A percentile compares a stretch with the other conserved stretches of the same genome.
phyloP scores from a whole-genome alignment of 2,113 vertebrate species.

The Catagonus wagneri region DNA sequence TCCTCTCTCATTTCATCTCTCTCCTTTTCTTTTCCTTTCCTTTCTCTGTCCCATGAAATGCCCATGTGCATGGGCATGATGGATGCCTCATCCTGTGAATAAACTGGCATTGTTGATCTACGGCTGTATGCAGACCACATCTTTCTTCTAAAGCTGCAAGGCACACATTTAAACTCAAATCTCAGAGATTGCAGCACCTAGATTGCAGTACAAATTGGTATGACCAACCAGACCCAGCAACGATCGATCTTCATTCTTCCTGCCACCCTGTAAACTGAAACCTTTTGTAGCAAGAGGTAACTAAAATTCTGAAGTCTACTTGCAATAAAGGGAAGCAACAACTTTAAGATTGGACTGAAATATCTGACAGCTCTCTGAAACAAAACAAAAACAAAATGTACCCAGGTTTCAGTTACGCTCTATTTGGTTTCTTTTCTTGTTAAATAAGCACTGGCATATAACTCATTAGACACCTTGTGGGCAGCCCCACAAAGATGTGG shows the following conservation, averaged over 20 bases:
- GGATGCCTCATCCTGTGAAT: conserved; percentile 33
- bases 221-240: conserved; percentile 70
- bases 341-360: conserved; percentile 79
- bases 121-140: conserved; percentile 7
- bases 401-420: conserved; percentile 80
- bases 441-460: conserved; percentile 75
- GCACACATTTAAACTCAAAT: conserved; percentile 60
- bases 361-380: conserved; percentile 78
- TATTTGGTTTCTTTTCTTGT: conserved; percentile 82
- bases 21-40: not conserved
- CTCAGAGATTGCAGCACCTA: conserved; percentile 65
- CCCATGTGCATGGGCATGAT: not conserved
- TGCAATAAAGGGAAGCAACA: conserved; percentile 72
- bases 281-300: conserved; percentile 77
- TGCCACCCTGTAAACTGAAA: conserved; percentile 71
- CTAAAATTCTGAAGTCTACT: conserved; percentile 78
- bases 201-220: conserved; percentile 80
- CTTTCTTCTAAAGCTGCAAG: conserved; percentile 64
- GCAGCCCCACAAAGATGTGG: conserved; percentile 65
- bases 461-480: conserved; percentile 73
- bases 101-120: conserved; percentile 21
- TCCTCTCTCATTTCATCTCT: not conserved
- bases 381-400: conserved; percentile 78
- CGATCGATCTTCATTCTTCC: conserved; percentile 81
- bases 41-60: not conserved